A percentile compares a stretch with the other conserved stretches of the same genome.
Conservation (phyloP, 2,113 vertebrate species). For the Scytalopus superciliaris region DNA sequence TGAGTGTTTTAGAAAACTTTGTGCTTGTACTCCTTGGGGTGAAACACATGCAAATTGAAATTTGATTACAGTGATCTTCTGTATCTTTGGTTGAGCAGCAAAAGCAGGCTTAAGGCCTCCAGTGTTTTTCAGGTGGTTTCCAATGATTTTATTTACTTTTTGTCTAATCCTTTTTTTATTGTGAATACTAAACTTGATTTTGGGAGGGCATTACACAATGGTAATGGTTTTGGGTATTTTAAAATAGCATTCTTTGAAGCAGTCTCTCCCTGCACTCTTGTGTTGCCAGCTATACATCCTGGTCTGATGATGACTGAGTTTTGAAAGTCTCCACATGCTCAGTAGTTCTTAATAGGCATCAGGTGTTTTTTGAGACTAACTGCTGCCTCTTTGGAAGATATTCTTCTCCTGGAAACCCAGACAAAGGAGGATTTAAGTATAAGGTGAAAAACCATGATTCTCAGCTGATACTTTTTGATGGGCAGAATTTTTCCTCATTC, state of each 20-base stretch:
- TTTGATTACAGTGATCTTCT: neutral
- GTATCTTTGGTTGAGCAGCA: neutral
- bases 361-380: neutral
- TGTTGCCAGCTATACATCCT: neutral
- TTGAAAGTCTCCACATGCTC: neutral
- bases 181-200: neutral
- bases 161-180: neutral
- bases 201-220: neutral
- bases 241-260: neutral
- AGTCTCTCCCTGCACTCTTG: neutral
- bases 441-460: neutral
- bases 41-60: neutral
- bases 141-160: neutral
- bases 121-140: neutral
- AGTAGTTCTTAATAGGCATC: neutral
- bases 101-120: neutral
- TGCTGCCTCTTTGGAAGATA: neutral
- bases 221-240: neutral
- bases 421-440: neutral
- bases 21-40: neutral
- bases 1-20: neutral
- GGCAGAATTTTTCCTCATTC: neutral
- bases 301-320: neutral
- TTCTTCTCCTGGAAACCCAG: neutral
- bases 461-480: neutral